Conservation (phyloP, 2,797 vertebrate species). For the Sparidentex hasta region DNA sequence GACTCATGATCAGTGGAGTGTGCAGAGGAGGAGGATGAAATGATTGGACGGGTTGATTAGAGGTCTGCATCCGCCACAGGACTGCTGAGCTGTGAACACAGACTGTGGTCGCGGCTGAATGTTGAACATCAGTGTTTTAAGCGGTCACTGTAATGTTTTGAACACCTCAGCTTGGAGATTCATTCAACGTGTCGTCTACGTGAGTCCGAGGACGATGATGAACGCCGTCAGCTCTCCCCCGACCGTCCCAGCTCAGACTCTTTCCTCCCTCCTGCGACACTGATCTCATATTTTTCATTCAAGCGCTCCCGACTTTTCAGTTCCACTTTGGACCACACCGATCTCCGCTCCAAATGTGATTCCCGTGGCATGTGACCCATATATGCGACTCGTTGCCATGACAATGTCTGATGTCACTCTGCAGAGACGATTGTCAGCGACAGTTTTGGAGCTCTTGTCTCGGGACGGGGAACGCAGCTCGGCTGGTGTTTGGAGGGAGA, state of each 20-base stretch:
- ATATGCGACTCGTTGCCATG: conserved; percentile 42
- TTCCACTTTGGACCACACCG: background rate
- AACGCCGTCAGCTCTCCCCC: background rate
- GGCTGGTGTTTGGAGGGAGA: too few species aligned
- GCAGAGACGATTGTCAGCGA: conserved; percentile 4
- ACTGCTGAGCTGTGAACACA: too few species aligned
- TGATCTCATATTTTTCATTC: background rate
- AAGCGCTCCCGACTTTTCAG: background rate
- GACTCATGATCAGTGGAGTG: too few species aligned
- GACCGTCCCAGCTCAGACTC: background rate
- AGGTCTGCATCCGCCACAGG: too few species aligned
- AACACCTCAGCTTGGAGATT: too few species aligned
- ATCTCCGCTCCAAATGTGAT: conserved; percentile 17
- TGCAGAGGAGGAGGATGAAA: too few species aligned
- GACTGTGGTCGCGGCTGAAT: too few species aligned
- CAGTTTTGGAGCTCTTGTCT: background rate
- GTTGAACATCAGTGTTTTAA: too few species aligned
- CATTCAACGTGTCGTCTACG: background rate
- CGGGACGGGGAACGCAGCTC: background rate
- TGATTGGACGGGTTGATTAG: too few species aligned
- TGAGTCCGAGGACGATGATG: background rate
- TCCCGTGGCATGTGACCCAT: conserved; percentile 38
- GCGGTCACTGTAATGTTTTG: too few species aligned
- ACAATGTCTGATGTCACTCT: conserved; percentile 25
- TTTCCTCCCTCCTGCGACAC: background rate